Base-by-base conservation (phyloP, 2,113 vertebrate genomes). In the Menura novaehollandiae region DNA sequence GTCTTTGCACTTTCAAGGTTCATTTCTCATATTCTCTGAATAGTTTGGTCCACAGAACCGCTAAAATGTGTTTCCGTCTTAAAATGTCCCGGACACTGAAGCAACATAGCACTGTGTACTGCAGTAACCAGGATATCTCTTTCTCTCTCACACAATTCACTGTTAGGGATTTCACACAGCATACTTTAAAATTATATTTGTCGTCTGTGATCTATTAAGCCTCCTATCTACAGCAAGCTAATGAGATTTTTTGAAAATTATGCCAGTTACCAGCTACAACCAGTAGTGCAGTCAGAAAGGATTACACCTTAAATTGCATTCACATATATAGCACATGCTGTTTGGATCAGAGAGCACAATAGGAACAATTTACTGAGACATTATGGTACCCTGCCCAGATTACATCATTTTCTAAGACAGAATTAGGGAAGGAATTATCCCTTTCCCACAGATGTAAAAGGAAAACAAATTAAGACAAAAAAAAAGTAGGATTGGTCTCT, bases 231-330 rank as follows among this genome's bases (percentile, higher is more conserved):
- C 37, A 67, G 51, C 46, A 91, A 85, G 39, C 22, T 90, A 93
- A 95, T 80, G 63, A 93, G 63, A 95, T 58, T 80, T 89, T 73
- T 46, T 62, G 7, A 28, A 83, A 94, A 85, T 64, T 86, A 85
- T 68, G 37, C 53, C 77, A 52, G 80, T 56, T 91, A 78, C 30
- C 13, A 92, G 47, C 69, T 89, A 74, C 27, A 88, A 59, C 19
- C 67, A 91, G 79, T 87, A 64, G 30, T 63, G 47, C 4, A 56
- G 74, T 81, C 46, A 80, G 69, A n/a, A 64, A 91, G 60, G 56
- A 80, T 94, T 92, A 83, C 22, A 88, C 53, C n/a, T 67, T 46
- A 53, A 93, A 5, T 41, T 89, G 43, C n/a, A 68, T 74, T 89
- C 74, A 87, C 24, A 43, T 23, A 46, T 33, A 72, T 8, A 79